These are phyloP conservation scores for Amphilophus citrinellus DNA, from an alignment of 2,113 vertebrate genomes.

Conservation along the genomic window DNA sequence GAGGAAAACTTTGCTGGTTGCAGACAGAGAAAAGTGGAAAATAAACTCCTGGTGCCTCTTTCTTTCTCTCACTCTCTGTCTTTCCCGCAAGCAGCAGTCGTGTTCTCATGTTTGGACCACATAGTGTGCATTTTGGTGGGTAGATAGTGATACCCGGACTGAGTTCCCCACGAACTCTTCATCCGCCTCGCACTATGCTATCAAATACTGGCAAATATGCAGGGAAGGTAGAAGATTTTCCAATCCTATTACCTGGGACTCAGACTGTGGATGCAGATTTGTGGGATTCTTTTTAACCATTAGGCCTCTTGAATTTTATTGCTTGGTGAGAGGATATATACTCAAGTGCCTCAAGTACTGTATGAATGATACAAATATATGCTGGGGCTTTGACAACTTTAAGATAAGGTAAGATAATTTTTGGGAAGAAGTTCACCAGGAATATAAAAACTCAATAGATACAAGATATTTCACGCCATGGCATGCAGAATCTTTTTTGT, in stretches of 20 bases:
- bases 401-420: not conserved
- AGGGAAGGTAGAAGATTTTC: not conserved
- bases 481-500: not conserved
- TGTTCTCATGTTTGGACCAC: not conserved
- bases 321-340: not conserved
- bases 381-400: not conserved
- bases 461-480: not conserved
- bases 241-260: not conserved
- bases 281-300: not conserved
- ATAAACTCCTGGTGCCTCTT: not conserved
- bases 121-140: not conserved
- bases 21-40: not conserved
- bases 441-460: not conserved
- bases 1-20: not conserved
- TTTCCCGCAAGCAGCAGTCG: not conserved
- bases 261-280: not conserved
- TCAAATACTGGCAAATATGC: not conserved
- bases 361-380: not conserved
- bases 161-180: slow-evolving; percentile 2
- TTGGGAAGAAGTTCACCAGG: too few species aligned
- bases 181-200: not conserved
- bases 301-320: not conserved
- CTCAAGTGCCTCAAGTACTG: not conserved
- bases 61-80: not conserved
- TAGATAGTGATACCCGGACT: not conserved